A percentile compares a stretch with the other conserved stretches of the same genome.
These are phyloP conservation scores for Elmis aenea DNA, from an alignment of 2,888 invertebrate species.

Conservation along the genomic window DNA sequence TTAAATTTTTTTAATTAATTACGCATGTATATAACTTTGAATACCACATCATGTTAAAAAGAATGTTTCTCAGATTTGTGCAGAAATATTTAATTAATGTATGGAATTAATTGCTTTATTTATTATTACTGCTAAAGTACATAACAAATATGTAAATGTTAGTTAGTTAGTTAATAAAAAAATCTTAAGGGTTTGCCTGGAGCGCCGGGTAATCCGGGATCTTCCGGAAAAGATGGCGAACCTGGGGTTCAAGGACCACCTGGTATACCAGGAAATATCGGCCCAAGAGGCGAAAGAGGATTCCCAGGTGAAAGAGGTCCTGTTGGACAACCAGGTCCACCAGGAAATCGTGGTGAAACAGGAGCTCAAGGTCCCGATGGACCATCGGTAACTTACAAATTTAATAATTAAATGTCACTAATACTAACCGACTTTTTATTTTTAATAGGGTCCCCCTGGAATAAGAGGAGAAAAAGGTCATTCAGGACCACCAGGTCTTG, in stretches of 20 bases:
- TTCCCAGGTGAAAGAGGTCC: slow-evolving; percentile 72
- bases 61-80: too few relatives aligned
- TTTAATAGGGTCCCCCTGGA: slow-evolving; percentile 59
- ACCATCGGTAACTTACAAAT: slow-evolving; percentile 55
- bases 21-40: too few relatives aligned
- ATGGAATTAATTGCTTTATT: too few relatives aligned
- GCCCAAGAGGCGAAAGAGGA: slow-evolving; percentile 59
- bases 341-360: slow-evolving; percentile 61
- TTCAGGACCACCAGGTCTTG: slow-evolving; percentile 63
- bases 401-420: neutral
- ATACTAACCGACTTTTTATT: neutral
- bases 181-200: slow-evolving; percentile 57
- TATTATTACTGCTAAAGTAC: too few relatives aligned
- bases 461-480: slow-evolving; percentile 66
- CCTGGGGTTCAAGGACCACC: slow-evolving; percentile 63
- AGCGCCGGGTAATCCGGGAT: slow-evolving; percentile 64
- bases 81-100: too few relatives aligned
- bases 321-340: slow-evolving; percentile 60
- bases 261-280: slow-evolving; percentile 53
- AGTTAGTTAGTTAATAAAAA: too few relatives aligned
- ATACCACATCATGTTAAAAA: too few relatives aligned
- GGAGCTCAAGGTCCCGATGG: slow-evolving; percentile 68
- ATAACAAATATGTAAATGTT: too few relatives aligned
- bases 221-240: slow-evolving; percentile 78
- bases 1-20: too few relatives aligned